A percentile compares a stretch with the other conserved stretches of the same genome.
Evolutionary conservation across 2,797 vertebrate species (phyloP).

Genomic region (Micropoecilia bifurca): DNA sequence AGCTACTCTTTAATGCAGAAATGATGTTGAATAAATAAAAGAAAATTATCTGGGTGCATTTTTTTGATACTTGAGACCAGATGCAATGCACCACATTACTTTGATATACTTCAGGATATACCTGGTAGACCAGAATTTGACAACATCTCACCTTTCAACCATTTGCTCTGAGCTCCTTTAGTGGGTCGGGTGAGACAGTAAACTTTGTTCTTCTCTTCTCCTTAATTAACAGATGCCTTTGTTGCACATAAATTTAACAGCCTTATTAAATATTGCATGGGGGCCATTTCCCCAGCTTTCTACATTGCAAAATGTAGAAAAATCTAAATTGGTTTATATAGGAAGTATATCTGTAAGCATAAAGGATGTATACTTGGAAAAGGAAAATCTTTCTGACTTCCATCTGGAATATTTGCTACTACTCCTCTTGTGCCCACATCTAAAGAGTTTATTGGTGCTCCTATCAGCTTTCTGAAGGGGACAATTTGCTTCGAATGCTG

Average conservation of each 20-base stretch:
- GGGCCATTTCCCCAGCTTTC: not conserved
- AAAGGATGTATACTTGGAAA: constrained; percentile 8
- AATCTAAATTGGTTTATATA: not conserved
- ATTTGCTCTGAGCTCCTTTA: not conserved
- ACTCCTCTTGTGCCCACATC: not conserved
- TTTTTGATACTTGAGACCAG: not conserved
- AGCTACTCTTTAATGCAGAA: too few species aligned
- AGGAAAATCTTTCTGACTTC: not conserved
- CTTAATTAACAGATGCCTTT: not conserved
- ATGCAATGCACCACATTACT: not conserved
- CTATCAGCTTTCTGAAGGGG: not conserved
- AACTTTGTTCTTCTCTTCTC: not conserved
- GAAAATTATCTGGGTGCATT: not conserved
- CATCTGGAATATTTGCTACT: not conserved
- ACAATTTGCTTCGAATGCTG: not conserved
- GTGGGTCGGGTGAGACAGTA: not conserved
- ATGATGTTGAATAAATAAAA: not conserved
- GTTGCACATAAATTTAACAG: not conserved
- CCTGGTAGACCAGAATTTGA: not conserved
- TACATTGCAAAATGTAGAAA: not conserved
- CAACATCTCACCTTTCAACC: not conserved
- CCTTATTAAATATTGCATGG: not conserved
- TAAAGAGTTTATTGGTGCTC: not conserved
- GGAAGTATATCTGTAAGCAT: constrained; percentile 8
- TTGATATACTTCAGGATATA: too few species aligned